phyloP scores from a whole-genome alignment of 1,140 invertebrate species.

The Pseudomyrmex sp. region DNA sequence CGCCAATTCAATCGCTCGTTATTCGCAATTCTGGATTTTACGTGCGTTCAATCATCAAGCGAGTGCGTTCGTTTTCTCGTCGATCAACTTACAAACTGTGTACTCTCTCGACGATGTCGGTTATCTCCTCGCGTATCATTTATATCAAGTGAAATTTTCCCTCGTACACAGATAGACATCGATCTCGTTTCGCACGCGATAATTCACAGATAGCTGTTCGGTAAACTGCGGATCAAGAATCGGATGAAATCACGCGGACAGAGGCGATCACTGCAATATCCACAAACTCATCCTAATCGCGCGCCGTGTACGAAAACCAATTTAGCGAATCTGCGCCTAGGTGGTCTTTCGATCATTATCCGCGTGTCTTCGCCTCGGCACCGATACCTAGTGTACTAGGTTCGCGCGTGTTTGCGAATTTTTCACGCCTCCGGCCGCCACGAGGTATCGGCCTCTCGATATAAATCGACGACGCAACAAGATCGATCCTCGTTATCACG shows the following conservation, averaged over 20 bases:
- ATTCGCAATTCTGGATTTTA: neutral
- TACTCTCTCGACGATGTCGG: constrained; percentile 13
- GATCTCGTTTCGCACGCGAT: constrained; percentile 2
- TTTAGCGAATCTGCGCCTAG: constrained; percentile 1
- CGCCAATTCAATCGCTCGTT: neutral
- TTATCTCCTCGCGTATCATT: neutral
- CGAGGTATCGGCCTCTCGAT: constrained; percentile 57
- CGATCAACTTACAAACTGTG: neutral
- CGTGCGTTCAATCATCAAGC: neutral
- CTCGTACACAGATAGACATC: neutral
- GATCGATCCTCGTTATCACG: constrained; percentile 78
- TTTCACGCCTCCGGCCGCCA: constrained; percentile 53
- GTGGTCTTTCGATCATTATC: constrained; percentile 52
- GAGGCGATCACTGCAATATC: constrained; percentile 9
- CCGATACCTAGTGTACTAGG: constrained; percentile 45
- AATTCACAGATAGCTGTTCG: constrained; percentile 21
- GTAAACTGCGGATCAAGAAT: neutral
- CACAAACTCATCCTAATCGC: constrained; percentile 37
- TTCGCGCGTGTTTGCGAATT: constrained; percentile 53
- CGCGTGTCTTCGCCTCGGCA: constrained; percentile 13
- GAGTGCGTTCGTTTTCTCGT: neutral
- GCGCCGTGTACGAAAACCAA: constrained; percentile 16
- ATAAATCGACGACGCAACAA: constrained; percentile 72
- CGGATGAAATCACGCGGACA: constrained; percentile 9
- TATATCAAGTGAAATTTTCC: neutral